A percentile compares a stretch with the other conserved stretches of the same genome.
Conservation (phyloP, 53 echinoderm and acorn worm species). For the Crossaster papposus region DNA sequence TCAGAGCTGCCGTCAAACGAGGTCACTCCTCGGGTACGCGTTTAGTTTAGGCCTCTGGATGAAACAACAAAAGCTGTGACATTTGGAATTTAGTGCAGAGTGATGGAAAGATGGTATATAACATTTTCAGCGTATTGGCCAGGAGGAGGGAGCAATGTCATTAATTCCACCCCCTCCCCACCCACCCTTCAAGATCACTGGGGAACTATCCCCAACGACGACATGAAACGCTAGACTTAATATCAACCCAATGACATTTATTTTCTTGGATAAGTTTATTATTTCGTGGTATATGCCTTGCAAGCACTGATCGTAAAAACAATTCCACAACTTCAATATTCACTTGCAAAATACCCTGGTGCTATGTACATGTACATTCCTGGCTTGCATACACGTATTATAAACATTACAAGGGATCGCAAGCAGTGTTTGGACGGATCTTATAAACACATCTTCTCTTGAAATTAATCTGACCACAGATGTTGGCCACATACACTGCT, state of each 20-base stretch:
- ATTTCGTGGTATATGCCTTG: neutral
- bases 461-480: neutral
- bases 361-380: too few species aligned
- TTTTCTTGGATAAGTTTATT: neutral
- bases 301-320: neutral
- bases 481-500: neutral
- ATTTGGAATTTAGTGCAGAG: constrained; percentile 14
- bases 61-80: constrained; percentile 37
- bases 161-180: neutral
- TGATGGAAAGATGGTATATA: constrained; percentile 3
- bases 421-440: neutral
- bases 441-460: neutral
- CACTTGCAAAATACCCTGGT: constrained; percentile 2
- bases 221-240: neutral
- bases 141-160: constrained; percentile 10
- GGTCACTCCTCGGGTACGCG: neutral
- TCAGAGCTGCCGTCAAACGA: neutral
- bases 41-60: neutral
- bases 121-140: neutral
- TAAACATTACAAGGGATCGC: neutral
- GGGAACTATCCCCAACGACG: neutral
- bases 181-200: neutral
- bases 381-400: constrained; percentile 13
- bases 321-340: constrained; percentile 34
- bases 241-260: neutral